These are phyloP conservation scores for Heterodera filipjevi DNA, from an alignment of 2,888 invertebrate species.

Conservation along the genomic window DNA sequence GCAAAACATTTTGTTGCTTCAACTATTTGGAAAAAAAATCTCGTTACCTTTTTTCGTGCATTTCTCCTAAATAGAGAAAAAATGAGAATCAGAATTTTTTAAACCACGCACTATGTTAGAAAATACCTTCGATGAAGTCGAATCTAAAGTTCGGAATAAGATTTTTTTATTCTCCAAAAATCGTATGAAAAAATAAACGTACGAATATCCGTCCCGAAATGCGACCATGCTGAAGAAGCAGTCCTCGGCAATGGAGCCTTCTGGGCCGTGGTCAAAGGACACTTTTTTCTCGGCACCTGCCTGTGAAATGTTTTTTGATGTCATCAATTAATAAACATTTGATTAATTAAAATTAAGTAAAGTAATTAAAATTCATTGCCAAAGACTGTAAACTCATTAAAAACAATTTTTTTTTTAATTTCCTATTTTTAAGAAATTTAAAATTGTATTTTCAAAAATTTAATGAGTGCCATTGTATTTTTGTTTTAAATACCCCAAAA, in stretches of 20 bases:
- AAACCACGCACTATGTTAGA: too few relatives aligned
- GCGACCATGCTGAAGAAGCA: slow-evolving; percentile 96
- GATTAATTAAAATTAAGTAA: not conserved
- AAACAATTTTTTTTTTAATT: too few relatives aligned
- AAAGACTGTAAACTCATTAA: too few relatives aligned
- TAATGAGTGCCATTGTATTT: too few relatives aligned
- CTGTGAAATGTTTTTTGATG: slow-evolving; percentile 37
- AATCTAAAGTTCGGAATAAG: slow-evolving; percentile 13
- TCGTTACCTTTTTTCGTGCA: slow-evolving; percentile 84
- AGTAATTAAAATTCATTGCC: too few relatives aligned
- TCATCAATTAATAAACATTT: not conserved
- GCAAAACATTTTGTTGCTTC: too few relatives aligned
- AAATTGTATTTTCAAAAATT: slow-evolving; percentile 23
- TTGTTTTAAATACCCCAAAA: too few relatives aligned
- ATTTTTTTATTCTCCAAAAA: slow-evolving; percentile 9
- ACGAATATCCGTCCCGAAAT: slow-evolving; percentile 82
- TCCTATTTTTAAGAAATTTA: too few relatives aligned
- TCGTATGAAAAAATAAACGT: not conserved
- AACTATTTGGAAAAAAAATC: not conserved
- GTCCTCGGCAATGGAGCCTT: slow-evolving; percentile 96
- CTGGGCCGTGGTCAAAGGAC: slow-evolving; percentile 91
- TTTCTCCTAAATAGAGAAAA: slow-evolving; percentile 73
- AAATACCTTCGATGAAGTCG: not conserved
- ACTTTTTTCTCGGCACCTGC: slow-evolving; percentile 83
- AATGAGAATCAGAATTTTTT: not conserved